Percentiles rank a stretch among this genome's conserved stretches.
Conservation (phyloP, 2,797 vertebrate genomes). For the Acipenser transmontanus region DNA sequence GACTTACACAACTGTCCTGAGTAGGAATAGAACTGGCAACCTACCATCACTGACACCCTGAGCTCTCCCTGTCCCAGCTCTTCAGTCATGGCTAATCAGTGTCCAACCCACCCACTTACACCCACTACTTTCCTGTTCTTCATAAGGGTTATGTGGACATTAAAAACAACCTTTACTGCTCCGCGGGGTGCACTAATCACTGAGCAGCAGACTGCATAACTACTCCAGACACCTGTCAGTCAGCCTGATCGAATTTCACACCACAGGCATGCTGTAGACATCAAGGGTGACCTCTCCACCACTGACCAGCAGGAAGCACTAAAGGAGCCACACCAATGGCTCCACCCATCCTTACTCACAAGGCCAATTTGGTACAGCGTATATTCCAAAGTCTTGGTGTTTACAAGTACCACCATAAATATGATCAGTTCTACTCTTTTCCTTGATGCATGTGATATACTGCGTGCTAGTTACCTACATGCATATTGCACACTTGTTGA, state of each 20-base stretch:
- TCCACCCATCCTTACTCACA: too few relatives aligned
- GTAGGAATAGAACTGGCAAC: not conserved
- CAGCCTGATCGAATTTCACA: constrained; percentile 2
- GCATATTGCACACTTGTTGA: too few relatives aligned
- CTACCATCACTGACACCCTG: not conserved
- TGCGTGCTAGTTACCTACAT: too few relatives aligned
- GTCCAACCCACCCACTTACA: not conserved
- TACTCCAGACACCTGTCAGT: constrained; percentile 72
- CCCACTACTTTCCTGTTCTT: constrained; percentile 7
- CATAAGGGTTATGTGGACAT: constrained; percentile 24
- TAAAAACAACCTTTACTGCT: constrained; percentile 32
- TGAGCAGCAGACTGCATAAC: constrained; percentile 66
- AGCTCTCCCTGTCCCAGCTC: not conserved
- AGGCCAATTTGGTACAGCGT: too few relatives aligned
- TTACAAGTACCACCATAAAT: too few relatives aligned
- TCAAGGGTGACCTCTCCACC: too few relatives aligned
- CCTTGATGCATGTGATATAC: too few relatives aligned
- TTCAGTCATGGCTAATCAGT: not conserved
- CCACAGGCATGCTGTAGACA: too few relatives aligned
- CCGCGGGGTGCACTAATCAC: constrained; percentile 36
- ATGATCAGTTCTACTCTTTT: too few relatives aligned
- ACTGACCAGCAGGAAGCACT: too few relatives aligned
- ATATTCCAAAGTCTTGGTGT: too few relatives aligned
- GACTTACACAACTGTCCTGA: not conserved
- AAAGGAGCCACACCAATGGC: too few relatives aligned